phyloP scores from a whole-genome alignment of 1,140 invertebrate genomes.

The Rhagoletis zephyria region DNA sequence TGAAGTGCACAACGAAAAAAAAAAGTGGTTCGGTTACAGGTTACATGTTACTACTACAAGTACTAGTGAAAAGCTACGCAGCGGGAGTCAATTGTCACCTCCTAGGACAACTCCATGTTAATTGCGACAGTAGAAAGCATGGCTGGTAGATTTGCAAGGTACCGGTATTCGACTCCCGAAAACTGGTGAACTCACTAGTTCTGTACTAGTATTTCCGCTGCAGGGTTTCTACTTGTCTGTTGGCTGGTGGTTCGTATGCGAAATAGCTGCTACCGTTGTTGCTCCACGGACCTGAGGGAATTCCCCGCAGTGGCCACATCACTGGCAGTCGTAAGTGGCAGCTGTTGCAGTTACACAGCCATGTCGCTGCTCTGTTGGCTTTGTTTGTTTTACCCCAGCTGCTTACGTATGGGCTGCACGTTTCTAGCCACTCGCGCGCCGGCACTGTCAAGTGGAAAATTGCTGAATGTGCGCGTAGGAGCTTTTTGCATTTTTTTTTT shows the following conservation, averaged over 20 bases:
- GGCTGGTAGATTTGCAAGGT: too few species aligned
- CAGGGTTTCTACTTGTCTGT: neutral
- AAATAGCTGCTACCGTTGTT: neutral
- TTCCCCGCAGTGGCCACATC: conserved; percentile 11
- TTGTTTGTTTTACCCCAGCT: conserved; percentile 53
- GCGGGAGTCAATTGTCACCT: too few species aligned
- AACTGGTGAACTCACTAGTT: too few species aligned
- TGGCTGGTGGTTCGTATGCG: neutral
- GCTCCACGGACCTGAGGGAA: neutral
- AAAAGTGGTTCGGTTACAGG: too few species aligned
- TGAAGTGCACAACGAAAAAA: too few species aligned
- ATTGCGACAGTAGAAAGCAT: too few species aligned
- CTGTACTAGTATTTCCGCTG: too few species aligned
- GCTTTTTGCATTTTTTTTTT: conserved; percentile 51
- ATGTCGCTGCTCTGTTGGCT: conserved; percentile 51
- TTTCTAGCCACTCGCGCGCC: conserved; percentile 28
- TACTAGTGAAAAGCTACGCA: too few species aligned
- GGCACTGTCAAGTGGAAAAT: conserved; percentile 70
- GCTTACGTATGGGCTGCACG: conserved; percentile 21
- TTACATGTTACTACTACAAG: too few species aligned
- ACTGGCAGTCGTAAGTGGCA: neutral
- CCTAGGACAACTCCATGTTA: too few species aligned
- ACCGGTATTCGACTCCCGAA: too few species aligned
- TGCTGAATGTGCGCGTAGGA: conserved; percentile 60
- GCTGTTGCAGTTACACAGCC: conserved; percentile 32